Conservation (phyloP, 2,888 invertebrate species). For the Amphipoea lucens region DNA sequence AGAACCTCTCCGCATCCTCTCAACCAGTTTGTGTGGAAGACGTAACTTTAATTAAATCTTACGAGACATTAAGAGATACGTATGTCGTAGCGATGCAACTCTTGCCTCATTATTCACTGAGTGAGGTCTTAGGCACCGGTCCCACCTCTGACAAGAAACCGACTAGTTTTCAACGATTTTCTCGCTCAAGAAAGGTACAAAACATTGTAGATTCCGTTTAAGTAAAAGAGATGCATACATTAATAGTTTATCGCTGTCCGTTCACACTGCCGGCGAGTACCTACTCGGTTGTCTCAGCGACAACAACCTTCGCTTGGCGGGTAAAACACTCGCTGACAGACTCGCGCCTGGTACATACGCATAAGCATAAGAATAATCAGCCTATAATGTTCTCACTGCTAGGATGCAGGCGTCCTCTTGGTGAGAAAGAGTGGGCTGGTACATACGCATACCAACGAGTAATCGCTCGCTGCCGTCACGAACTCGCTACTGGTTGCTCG, state of each 20-base stretch:
- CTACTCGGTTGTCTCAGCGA: background rate
- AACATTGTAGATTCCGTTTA: background rate
- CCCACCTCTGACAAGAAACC: background rate
- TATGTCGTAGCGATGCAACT: conserved; percentile 43
- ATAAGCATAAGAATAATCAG: background rate
- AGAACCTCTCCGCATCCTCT: conserved; percentile 32
- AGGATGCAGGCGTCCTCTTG: too few relatives aligned
- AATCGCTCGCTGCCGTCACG: background rate
- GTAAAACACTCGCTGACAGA: background rate
- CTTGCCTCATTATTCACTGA: conserved; percentile 23
- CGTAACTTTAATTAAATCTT: conserved; percentile 69
- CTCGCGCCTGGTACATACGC: background rate
- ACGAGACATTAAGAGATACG: conserved; percentile 48
- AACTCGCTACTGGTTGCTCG: background rate
- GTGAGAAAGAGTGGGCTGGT: too few relatives aligned
- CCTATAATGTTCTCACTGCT: too few relatives aligned
- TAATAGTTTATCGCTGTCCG: background rate
- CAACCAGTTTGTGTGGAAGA: conserved; percentile 54
- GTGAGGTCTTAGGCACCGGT: conserved; percentile 8
- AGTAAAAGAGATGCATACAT: background rate
- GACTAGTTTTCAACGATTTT: background rate
- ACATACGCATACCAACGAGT: background rate
- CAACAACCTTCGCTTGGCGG: background rate
- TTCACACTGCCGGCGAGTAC: background rate
- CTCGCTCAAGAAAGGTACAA: background rate